These are phyloP conservation scores for Pogoniulus pusillus DNA, from an alignment of 2,797 vertebrate species.

Conservation along the genomic window DNA sequence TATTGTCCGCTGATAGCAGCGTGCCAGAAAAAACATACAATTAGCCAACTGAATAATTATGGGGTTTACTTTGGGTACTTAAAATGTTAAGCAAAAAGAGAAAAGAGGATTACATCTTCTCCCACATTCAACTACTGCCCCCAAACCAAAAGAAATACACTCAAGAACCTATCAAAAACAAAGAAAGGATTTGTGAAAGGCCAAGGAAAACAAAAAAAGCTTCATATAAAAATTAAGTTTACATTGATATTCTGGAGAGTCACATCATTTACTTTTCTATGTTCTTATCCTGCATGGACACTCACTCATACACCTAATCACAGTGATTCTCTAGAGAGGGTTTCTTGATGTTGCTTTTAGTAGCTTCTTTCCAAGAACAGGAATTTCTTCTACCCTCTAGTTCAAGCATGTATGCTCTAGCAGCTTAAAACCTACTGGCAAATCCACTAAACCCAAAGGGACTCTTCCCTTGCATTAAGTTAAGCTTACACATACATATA, in stretches of 20 bases:
- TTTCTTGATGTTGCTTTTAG: constrained; percentile 25
- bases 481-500: neutral
- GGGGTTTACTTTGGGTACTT: constrained; percentile 16
- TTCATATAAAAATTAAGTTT: constrained; percentile 35
- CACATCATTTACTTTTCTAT: constrained; percentile 46
- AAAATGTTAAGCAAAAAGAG: constrained; percentile 40
- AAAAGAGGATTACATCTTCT: constrained; percentile 33
- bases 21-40: constrained; percentile 41
- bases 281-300: constrained; percentile 8
- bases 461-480: neutral
- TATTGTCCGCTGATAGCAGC: neutral
- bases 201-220: constrained; percentile 53
- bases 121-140: constrained; percentile 27
- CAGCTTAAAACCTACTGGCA: neutral
- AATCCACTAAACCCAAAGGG: constrained; percentile 6
- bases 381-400: neutral
- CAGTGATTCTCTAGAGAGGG: neutral
- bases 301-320: neutral
- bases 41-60: constrained; percentile 46
- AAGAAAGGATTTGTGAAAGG: neutral
- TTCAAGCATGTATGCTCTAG: neutral
- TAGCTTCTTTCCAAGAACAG: constrained; percentile 38
- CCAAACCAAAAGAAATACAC: constrained; percentile 52
- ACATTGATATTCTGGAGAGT: constrained; percentile 3
- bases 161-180: constrained; percentile 43